Base-by-base conservation (phyloP, 2,797 vertebrate genomes). In the Varecia variegata region DNA sequence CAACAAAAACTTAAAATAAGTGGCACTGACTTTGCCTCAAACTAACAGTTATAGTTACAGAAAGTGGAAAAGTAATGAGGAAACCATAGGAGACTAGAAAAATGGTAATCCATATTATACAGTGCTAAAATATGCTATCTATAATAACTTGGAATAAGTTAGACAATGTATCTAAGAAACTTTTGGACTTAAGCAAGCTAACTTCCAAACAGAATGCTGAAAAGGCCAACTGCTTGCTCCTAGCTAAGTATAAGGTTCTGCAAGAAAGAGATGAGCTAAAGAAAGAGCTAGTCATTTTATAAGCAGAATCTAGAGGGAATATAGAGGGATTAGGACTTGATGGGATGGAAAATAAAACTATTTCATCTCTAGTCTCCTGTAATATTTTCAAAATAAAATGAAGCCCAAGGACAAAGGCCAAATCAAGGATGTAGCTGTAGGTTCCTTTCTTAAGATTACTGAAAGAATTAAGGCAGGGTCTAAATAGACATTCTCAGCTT, bases 1-100 rank as follows among this genome's bases (percentile, higher is more conserved):
- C 74, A 87, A 88, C 3, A 83, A 85, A 90, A 96, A 73, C n/a
- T 93, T 94, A 77, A 90, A 90, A 83, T 88, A 77, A 50, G 45
- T 82, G n/a, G 40, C 62, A 88, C 0, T 91, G 56, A 91, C 38
- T 97, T 62, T 38, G 38, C 43, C 56, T 21, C 52, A 50, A 92
- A 92, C 1, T 56, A 95, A 85, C 27, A 52, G 43, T 52, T 70
- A 62, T 6, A 87, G 21, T 67, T 71, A 89, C 2, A 86, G n/a
- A 83, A 43, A 21, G 18, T 71, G 79, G 52, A 86, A 97, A 95
- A 95, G 92, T 47, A 82, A 68, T 30, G 25, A 77, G 14, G 52
- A 88, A 96, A 92, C 10, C 79, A 50, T 3, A 82, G 15, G 11
- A 62, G 40, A 89, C 9, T 88, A 79, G 73, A 65, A 96, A 93